These are phyloP conservation scores for Hydra vulgaris DNA, from an alignment of 30 jellyfish, hydroid and myxozoan species.

Conservation along the genomic window DNA sequence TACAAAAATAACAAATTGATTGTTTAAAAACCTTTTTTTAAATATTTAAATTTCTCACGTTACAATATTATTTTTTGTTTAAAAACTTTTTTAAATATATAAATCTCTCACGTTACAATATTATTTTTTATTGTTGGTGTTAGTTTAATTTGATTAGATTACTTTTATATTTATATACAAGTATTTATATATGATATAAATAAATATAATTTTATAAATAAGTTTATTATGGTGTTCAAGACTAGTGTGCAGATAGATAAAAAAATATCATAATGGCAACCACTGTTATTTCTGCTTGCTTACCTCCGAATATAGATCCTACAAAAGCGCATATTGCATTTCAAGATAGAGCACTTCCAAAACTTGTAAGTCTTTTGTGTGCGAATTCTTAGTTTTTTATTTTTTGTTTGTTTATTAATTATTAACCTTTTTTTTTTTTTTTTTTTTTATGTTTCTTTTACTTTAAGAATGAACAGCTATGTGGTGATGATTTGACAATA, in stretches of 20 bases:
- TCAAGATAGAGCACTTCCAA: slow-evolving; percentile 91
- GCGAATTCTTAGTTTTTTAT: neutral
- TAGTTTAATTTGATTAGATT: too few relatives aligned
- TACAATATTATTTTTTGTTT: too few relatives aligned
- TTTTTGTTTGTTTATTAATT: neutral
- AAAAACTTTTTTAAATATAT: too few relatives aligned
- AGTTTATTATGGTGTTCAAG: too few relatives aligned
- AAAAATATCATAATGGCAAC: slow-evolving; percentile 54
- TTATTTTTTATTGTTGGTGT: too few relatives aligned
- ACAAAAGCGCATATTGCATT: slow-evolving; percentile 90
- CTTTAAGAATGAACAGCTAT: slow-evolving; percentile 63
- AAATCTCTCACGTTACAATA: too few relatives aligned
- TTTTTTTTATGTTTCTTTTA: neutral
- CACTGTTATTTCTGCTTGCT: slow-evolving; percentile 66
- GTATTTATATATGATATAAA: too few relatives aligned
- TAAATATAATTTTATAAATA: too few relatives aligned
- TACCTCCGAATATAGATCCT: slow-evolving; percentile 93
- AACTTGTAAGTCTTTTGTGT: slow-evolving; percentile 46
- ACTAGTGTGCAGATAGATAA: neutral
- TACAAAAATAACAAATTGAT: too few relatives aligned
- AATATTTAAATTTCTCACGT: too few relatives aligned
- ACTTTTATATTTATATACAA: too few relatives aligned
- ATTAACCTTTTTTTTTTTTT: neutral
- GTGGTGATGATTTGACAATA: slow-evolving; percentile 32
- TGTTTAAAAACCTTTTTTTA: too few relatives aligned